phyloP scores from a whole-genome alignment of 2,113 vertebrate species.

The Alces alces region DNA sequence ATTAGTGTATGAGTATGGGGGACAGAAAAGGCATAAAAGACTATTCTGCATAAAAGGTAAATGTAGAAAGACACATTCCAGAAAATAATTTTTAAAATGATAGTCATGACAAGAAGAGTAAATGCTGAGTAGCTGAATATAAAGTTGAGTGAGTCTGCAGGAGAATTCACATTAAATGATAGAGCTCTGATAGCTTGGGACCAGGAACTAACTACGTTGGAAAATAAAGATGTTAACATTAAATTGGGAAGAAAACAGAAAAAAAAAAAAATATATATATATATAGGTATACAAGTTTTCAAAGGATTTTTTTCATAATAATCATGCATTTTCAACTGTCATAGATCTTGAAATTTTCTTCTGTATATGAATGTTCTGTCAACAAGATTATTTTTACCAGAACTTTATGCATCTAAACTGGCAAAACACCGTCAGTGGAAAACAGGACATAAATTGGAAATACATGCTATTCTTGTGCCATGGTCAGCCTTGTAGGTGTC shows the following conservation, averaged over 20 bases:
- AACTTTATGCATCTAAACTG: background rate
- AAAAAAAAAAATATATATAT: background rate
- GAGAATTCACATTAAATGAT: background rate
- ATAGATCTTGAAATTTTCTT: background rate
- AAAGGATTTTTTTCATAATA: background rate
- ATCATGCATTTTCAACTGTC: background rate
- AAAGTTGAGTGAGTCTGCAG: background rate
- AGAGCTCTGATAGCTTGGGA: background rate
- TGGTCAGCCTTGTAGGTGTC: slow-evolving; percentile 13
- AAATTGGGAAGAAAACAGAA: background rate
- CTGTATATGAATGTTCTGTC: background rate
- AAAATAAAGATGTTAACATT: background rate
- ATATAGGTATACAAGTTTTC: background rate
- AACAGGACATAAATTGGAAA: background rate
- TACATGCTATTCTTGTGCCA: slow-evolving; percentile 12
- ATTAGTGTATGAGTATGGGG: background rate
- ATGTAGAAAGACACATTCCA: background rate
- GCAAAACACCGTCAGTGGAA: background rate
- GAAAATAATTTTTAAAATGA: background rate
- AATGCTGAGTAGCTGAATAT: background rate
- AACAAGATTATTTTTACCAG: slow-evolving; percentile 43
- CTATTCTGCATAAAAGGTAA: background rate
- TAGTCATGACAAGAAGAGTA: background rate
- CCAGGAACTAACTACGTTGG: background rate
- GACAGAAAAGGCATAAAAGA: background rate